A percentile compares a stretch with the other conserved stretches of the same genome.
Evolutionary conservation across 2,797 vertebrate species (phyloP).

Genomic region (Poeciliopsis gracilis): DNA sequence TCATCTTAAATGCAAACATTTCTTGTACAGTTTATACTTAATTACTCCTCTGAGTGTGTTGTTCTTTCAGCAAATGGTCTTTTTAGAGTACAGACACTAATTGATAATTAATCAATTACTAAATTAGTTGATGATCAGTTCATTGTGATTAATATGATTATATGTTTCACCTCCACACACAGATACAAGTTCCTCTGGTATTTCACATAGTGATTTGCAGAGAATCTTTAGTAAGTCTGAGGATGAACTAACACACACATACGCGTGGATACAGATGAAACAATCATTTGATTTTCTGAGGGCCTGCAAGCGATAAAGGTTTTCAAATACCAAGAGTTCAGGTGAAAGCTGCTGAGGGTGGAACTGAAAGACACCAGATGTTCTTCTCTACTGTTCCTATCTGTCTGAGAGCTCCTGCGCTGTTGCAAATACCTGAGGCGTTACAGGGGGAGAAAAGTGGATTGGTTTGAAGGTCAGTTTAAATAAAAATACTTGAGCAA

Average conservation of each 20-base stretch:
- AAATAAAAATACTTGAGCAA: slow-evolving; percentile 80
- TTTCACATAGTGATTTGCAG: not conserved
- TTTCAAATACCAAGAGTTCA: slow-evolving; percentile 58
- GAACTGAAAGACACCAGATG: slow-evolving; percentile 75
- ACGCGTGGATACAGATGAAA: slow-evolving; percentile 55
- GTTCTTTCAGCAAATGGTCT: no score
- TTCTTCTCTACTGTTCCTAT: slow-evolving; percentile 54
- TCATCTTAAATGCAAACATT: no score
- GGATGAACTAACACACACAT: slow-evolving; percentile 20
- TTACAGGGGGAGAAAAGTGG: slow-evolving; percentile 66
- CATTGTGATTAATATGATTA: no score
- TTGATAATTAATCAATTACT: no score
- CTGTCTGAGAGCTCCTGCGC: slow-evolving; percentile 54
- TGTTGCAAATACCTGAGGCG: slow-evolving; percentile 68
- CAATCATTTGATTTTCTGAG: slow-evolving; percentile 44
- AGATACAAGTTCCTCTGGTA: not conserved
- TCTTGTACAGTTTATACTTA: no score
- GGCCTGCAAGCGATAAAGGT: slow-evolving; percentile 40
- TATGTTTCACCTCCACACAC: no score
- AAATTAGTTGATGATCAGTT: no score
- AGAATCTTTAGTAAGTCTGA: not conserved
- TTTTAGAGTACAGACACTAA: no score
- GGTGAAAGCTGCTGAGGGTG: slow-evolving; percentile 60
- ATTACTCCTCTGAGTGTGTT: no score
- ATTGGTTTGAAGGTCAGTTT: slow-evolving; percentile 82